Base-by-base conservation (phyloP, 2,888 invertebrate species). In the Oeneis ivallda region DNA sequence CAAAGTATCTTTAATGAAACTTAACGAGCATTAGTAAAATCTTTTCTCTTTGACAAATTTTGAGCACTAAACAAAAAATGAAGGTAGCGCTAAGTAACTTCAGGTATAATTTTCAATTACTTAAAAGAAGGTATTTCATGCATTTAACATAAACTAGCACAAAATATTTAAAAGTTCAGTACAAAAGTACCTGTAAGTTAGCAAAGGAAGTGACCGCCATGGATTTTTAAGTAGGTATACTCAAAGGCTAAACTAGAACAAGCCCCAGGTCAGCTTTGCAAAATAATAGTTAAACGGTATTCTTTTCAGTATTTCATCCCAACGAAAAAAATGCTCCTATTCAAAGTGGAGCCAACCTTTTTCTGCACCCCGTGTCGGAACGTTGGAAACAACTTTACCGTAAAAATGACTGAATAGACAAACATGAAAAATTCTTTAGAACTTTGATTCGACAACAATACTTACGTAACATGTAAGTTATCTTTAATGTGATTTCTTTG, bases 311-410 rank as follows among this genome's bases (percentile, higher is more conserved):
- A 71, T 75, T 62, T 63, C 71, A 75, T 76, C 74, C 69, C 66
- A 74, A 70, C 68, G 64, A 61, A 66, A 70, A 71, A 79, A 79
- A 79, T 78, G 72, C 70, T 75, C 62, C 72, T 72, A 75, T 79
- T 75, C 75, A 77, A 73, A 76, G 72, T 71, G 67, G 66, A 70
- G 64, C 60, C 66, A 65, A 66, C 66, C 68, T 71, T 71, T 70
- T 71, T 67, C 69, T 71, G 68, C 17, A 11, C 15, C 52, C 56
- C 45, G 17, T 50, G 61, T 58, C 57, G 58, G 62, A 63, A 57
- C 45, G 41, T 62, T 62, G 45, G 41, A 39, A 59, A 64, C 47
- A 54, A 52, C 37, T 53, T 53, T 62, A 37, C 59, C 52, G 39
- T 56, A 45, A 63, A 62, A 68, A 68, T 60, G 49, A 43, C 63